Conservation (phyloP, 2,888 invertebrate genomes). For the Plagiodera versicolora region DNA sequence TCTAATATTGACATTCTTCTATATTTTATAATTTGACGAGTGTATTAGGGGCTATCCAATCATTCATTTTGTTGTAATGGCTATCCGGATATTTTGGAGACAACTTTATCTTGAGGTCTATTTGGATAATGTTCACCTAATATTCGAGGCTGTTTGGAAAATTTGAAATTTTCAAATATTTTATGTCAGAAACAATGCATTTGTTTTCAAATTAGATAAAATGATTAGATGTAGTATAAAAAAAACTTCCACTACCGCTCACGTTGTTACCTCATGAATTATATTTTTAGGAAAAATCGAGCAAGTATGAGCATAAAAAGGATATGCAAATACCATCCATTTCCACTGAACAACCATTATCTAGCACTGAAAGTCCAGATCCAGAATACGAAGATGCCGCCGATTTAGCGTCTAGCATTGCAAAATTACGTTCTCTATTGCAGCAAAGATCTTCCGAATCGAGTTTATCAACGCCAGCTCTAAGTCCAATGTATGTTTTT, state of each 20-base stretch:
- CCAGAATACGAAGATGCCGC: slow-evolving; percentile 74
- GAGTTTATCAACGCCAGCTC: slow-evolving; percentile 50
- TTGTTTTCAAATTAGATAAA: too few relatives aligned
- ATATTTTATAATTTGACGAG: background rate
- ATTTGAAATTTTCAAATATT: too few relatives aligned
- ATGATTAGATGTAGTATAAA: too few relatives aligned
- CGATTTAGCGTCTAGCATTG: slow-evolving; percentile 72
- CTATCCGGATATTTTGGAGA: too few relatives aligned
- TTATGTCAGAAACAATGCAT: too few relatives aligned
- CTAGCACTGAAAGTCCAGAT: slow-evolving; percentile 52
- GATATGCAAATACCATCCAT: slow-evolving; percentile 40
- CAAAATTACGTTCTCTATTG: slow-evolving; percentile 66
- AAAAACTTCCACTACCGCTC: too few relatives aligned
- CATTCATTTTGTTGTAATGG: background rate
- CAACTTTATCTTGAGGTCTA: too few relatives aligned
- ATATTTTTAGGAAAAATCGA: slow-evolving; percentile 33
- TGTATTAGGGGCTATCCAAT: background rate
- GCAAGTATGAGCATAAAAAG: slow-evolving; percentile 22
- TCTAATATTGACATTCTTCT: background rate
- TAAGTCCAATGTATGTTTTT: slow-evolving; percentile 51
- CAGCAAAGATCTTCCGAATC: slow-evolving; percentile 60
- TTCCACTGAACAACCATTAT: slow-evolving; percentile 36
- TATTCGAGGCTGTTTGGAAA: too few relatives aligned
- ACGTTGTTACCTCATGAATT: background rate
- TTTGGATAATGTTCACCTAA: too few relatives aligned